A percentile compares a stretch with the other conserved stretches of the same genome.
These are phyloP conservation scores for Enoplosus armatus DNA, from an alignment of 2,797 vertebrate genomes.

Conservation along the genomic window DNA sequence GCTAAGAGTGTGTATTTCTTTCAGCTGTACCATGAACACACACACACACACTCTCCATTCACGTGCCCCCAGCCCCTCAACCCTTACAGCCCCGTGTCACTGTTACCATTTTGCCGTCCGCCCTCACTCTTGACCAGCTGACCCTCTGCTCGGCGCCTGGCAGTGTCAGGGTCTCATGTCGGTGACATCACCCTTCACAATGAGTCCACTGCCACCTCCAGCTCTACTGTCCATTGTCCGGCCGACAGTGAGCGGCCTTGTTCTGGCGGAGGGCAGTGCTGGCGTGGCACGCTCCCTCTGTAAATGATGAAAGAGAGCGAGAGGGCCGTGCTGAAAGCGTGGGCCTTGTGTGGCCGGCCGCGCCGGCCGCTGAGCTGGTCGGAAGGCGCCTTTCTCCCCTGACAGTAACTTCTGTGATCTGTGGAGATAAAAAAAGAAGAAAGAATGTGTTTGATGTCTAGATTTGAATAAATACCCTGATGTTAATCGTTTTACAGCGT, in stretches of 20 bases:
- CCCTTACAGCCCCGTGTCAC: slow-evolving; percentile 24
- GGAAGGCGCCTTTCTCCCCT: slow-evolving; percentile 69
- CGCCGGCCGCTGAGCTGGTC: slow-evolving; percentile 51
- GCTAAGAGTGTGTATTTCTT: slow-evolving; percentile 33
- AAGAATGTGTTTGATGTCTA: slow-evolving; percentile 76
- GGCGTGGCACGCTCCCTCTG: slow-evolving; percentile 79
- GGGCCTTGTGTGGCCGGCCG: slow-evolving; percentile 64
- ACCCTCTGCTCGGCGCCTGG: slow-evolving; percentile 58
- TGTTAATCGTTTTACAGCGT: slow-evolving; percentile 70
- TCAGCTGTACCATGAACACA: slow-evolving; percentile 32
- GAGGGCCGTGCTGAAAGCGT: slow-evolving; percentile 54
- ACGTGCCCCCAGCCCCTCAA: background rate
- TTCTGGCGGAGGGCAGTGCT: slow-evolving; percentile 48
- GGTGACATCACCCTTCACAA: slow-evolving; percentile 74
- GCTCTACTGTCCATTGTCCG: slow-evolving; percentile 73
- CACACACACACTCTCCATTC: slow-evolving; percentile 10
- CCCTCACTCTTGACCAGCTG: slow-evolving; percentile 64
- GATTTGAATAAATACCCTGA: slow-evolving; percentile 76
- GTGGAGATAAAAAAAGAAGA: slow-evolving; percentile 64
- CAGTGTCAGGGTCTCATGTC: slow-evolving; percentile 55
- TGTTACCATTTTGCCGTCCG: slow-evolving; percentile 43
- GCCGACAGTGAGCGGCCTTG: slow-evolving; percentile 69
- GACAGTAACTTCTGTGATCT: slow-evolving; percentile 77
- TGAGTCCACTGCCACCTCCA: slow-evolving; percentile 73
- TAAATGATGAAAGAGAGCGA: slow-evolving; percentile 79